Base-by-base conservation (phyloP, 2,888 invertebrate species). In the Lamproptera curius region DNA sequence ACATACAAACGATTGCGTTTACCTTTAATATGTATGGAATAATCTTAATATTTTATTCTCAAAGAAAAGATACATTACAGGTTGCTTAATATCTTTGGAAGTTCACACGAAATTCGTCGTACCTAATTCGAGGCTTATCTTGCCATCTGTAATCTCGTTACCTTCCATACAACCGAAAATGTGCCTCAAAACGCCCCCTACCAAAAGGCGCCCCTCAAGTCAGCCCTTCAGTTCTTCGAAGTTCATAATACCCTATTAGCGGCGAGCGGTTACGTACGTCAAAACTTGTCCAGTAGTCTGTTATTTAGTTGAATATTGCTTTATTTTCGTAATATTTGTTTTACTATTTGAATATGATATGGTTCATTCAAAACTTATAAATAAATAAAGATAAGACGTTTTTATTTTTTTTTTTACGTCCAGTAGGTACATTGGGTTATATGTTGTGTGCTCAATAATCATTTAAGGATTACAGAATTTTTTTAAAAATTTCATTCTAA, bases 221-320 rank as follows among this genome's bases (percentile, higher is more conserved):
- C 67, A 65, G 68, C 65, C 70, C 69, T 71, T 61, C 64, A 74
- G 70, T 78, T 77, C 75, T 78, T 66, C 69, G 69, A 60, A 68
- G 74, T 86, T 85, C 83, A 84, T 85, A 84, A 85, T 84, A 83
- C 82, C 83, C 80, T 80, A 84, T 85, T 84, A 83, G 80, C 70
- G 72, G 69, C 65, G 67, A 71, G 75, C 70, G 64, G 65, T 67
- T 69, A 61, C 63, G 61, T 73, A 72, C 71, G 74, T 71, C 65
- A 60, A 57, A 73, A 67, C 65, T 58, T 64, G 54, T 55, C 51
- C 65, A 46, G 16, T 33, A 16, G 15, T 20, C 41, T 31, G 52
- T 52, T 48, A 52, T 52, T 48, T n/a, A n/a, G n/a, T n/a, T n/a
- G n/a, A n/a, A n/a, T n/a, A n/a, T n/a, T n/a, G n/a, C n/a, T n/a